A percentile compares a stretch with the other conserved stretches of the same genome.
These are phyloP conservation scores for Gephyroberyx darwinii DNA, from an alignment of 2,797 vertebrate genomes.

Conservation along the genomic window DNA sequence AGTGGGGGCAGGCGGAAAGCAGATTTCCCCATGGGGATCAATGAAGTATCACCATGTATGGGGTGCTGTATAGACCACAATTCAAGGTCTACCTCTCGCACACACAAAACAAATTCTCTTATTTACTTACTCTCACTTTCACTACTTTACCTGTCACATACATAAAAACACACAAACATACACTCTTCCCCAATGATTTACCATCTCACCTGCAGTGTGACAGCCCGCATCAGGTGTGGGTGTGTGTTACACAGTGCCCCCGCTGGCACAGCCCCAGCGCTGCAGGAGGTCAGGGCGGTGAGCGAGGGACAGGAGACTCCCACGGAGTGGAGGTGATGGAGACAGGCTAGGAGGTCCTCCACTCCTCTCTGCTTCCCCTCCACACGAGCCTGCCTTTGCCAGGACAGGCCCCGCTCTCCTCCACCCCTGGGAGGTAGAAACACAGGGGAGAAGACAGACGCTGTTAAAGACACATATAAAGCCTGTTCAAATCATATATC, in stretches of 20 bases:
- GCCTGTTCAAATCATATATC: too few species aligned
- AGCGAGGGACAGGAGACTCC: conserved; percentile 86
- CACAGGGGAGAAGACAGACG: conserved; percentile 16
- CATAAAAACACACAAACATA: neutral
- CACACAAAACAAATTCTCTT: too few species aligned
- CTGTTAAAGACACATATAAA: neutral
- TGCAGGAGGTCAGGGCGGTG: conserved; percentile 87
- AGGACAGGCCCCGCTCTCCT: conserved; percentile 89
- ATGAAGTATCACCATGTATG: neutral
- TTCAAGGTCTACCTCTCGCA: too few species aligned
- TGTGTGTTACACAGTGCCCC: conserved; percentile 90
- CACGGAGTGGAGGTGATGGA: conserved; percentile 83
- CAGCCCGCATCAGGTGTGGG: conserved; percentile 84
- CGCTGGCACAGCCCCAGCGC: conserved; percentile 92
- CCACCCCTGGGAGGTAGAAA: conserved; percentile 80
- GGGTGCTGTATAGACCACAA: neutral
- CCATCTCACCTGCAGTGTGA: conserved; percentile 87
- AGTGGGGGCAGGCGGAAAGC: neutral
- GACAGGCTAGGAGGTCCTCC: conserved; percentile 90
- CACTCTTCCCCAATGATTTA: neutral
- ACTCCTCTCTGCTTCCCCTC: conserved; percentile 87
- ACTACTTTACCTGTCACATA: neutral
- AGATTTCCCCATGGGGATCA: neutral
- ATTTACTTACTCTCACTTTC: too few species aligned
- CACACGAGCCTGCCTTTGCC: conserved; percentile 88